A percentile compares a stretch with the other conserved stretches of the same genome.
phyloP scores from a whole-genome alignment of 2,113 vertebrate species.

The Calidris pugnax region DNA sequence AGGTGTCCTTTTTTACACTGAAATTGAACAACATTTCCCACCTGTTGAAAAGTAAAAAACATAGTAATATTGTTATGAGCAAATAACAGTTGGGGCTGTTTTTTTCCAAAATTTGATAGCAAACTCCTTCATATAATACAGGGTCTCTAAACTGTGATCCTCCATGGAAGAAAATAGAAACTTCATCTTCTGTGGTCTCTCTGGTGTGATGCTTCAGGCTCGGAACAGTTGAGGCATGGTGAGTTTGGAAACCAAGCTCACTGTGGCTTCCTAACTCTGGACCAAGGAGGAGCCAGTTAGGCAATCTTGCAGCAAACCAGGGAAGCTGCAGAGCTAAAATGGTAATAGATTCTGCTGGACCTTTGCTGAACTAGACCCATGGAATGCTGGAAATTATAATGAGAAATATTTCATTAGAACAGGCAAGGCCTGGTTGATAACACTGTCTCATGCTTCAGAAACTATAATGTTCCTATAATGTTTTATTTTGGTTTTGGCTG shows the following conservation, averaged over 20 bases:
- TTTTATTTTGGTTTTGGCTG: neutral
- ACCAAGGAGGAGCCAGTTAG: neutral
- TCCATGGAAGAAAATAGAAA: neutral
- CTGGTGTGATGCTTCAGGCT: neutral
- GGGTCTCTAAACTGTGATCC: neutral
- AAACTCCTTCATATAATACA: neutral
- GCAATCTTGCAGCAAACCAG: neutral
- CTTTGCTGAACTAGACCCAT: neutral
- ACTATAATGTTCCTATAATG: neutral
- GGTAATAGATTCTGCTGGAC: neutral
- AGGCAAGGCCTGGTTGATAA: neutral
- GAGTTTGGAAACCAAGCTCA: neutral
- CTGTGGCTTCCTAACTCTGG: neutral
- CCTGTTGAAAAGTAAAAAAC: conserved; percentile 72
- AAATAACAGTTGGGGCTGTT: neutral
- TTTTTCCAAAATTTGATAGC: neutral
- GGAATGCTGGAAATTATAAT: neutral
- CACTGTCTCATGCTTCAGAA: neutral
- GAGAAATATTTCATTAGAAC: neutral
- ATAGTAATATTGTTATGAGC: neutral
- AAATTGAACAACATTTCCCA: conserved; percentile 91
- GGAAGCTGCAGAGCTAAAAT: neutral
- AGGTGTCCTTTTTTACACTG: conserved; percentile 95
- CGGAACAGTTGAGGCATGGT: neutral
- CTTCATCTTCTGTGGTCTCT: neutral